phyloP scores from a whole-genome alignment of 2,888 invertebrate species.

The Rhamnusium bicolor region DNA sequence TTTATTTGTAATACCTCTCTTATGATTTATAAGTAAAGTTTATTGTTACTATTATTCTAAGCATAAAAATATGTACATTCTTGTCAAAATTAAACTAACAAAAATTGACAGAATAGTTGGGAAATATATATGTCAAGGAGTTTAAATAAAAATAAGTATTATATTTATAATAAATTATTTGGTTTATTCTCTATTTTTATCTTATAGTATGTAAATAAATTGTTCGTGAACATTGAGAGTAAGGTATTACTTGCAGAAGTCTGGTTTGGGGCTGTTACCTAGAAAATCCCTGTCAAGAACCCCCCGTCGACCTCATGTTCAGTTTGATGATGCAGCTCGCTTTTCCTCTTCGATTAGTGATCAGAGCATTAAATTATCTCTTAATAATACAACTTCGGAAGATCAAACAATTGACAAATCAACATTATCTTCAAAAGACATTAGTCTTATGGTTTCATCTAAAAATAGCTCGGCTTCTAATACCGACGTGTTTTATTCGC shows the following conservation, averaged over 20 bases:
- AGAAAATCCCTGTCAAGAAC: conserved; percentile 57
- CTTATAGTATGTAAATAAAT: conserved; percentile 20
- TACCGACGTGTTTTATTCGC: conserved; percentile 57
- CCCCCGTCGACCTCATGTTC: conserved; percentile 47
- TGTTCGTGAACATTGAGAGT: conserved; percentile 7
- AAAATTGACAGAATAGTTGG: background rate
- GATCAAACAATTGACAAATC: conserved; percentile 19
- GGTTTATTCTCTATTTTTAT: background rate
- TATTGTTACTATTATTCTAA: background rate
- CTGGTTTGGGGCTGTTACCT: conserved; percentile 53
- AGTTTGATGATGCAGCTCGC: conserved; percentile 46
- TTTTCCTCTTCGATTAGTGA: conserved; percentile 49
- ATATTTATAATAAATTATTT: no score
- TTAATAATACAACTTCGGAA: conserved; percentile 34
- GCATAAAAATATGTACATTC: no score
- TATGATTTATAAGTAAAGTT: no score
- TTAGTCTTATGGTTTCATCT: conserved; percentile 36
- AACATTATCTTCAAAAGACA: conserved; percentile 43
- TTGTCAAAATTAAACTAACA: background rate
- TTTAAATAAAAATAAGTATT: no score
- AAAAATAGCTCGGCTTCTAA: conserved; percentile 42
- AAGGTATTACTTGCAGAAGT: conserved; percentile 38
- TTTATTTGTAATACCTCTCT: no score
- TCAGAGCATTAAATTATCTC: conserved; percentile 34
- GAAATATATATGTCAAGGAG: background rate